Evolutionary conservation across 2,113 vertebrate genomes (phyloP).

Genomic region (Dicentrarchus labrax): DNA sequence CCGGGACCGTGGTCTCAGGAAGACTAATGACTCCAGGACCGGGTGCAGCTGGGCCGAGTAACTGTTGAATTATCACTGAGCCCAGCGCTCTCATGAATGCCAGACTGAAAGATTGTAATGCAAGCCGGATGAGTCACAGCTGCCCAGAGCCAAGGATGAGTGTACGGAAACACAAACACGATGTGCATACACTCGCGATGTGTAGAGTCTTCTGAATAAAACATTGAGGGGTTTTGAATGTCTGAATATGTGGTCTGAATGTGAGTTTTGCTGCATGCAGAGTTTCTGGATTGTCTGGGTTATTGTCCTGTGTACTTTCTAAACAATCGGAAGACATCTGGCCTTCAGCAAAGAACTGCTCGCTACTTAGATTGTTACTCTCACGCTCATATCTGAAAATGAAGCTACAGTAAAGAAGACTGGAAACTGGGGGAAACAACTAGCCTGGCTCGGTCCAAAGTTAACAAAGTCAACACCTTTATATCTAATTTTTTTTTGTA

Average conservation of each 20-base stretch:
- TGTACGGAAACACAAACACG: constrained; percentile 35
- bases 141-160: constrained; percentile 45
- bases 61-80: constrained; percentile 44
- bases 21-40: constrained; percentile 9
- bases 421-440: not conserved
- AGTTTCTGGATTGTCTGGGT: not conserved
- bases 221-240: constrained; percentile 1
- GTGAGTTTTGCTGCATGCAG: not conserved
- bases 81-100: constrained; percentile 23
- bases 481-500: too few relatives aligned
- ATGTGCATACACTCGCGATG: constrained; percentile 26
- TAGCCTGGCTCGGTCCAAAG: not conserved
- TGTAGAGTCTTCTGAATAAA: constrained; percentile 41
- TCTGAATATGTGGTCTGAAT: constrained; percentile 3
- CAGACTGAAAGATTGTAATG: constrained; percentile 47
- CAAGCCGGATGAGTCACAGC: constrained; percentile 62
- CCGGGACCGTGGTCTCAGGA: not conserved
- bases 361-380: not conserved
- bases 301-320: not conserved
- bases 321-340: not conserved
- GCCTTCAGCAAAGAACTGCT: not conserved
- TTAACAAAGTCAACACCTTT: not conserved
- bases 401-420: not conserved
- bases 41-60: constrained; percentile 12
- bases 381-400: not conserved